These are phyloP conservation scores for Scaptodrosophila lebanonensis DNA, from an alignment of 1,140 invertebrate genomes.

Conservation along the genomic window DNA sequence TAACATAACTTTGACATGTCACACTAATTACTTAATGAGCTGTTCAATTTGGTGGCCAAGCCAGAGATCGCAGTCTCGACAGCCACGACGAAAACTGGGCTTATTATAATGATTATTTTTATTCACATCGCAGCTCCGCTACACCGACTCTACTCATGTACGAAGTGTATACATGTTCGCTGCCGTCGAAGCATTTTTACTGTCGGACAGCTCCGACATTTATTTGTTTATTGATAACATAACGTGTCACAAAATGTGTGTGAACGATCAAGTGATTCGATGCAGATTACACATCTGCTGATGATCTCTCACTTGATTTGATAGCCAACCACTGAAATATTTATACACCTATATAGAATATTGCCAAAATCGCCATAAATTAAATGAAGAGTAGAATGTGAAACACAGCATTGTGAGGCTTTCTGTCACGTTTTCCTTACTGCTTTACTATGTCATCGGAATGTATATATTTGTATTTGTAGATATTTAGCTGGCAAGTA, in stretches of 20 bases:
- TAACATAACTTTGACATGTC: slow-evolving; percentile 76
- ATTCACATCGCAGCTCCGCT: slow-evolving; percentile 13
- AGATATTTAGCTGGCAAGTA: background rate
- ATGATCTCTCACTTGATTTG: background rate
- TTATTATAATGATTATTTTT: slow-evolving; percentile 59
- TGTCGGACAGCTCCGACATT: slow-evolving; percentile 38
- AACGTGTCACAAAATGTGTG: slow-evolving; percentile 52
- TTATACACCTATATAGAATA: too few relatives aligned
- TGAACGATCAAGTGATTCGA: slow-evolving; percentile 22
- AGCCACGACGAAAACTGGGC: too few relatives aligned
- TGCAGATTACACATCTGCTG: background rate
- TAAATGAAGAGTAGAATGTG: too few relatives aligned
- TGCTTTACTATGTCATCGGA: slow-evolving; percentile 2
- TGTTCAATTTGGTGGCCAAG: slow-evolving; percentile 20
- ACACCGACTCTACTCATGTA: background rate
- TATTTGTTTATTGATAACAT: slow-evolving; percentile 55
- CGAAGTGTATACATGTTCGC: background rate
- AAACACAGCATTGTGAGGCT: too few relatives aligned
- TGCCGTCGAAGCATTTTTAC: slow-evolving; percentile 35
- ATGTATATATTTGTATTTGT: background rate
- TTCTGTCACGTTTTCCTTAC: too few relatives aligned
- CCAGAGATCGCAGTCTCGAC: background rate
- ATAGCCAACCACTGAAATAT: too few relatives aligned
- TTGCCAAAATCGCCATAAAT: too few relatives aligned
- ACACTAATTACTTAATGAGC: slow-evolving; percentile 77